Base-by-base conservation (phyloP, 2,888 invertebrate species). In the Orthosia gracilis region DNA sequence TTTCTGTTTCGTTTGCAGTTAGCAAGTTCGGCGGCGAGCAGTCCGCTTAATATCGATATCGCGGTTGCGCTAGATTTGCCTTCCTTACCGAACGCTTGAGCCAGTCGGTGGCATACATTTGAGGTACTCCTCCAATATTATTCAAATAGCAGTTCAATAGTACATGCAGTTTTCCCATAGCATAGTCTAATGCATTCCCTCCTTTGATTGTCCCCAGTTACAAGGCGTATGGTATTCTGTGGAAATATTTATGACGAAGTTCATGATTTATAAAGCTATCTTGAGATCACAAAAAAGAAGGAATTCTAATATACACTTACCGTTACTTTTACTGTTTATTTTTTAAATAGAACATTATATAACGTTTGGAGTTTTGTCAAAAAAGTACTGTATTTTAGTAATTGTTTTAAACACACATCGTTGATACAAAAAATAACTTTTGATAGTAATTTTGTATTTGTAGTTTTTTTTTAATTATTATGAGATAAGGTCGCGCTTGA, bases 1-100 rank as follows among this genome's bases (percentile, higher is more conserved):
- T 69, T 75, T 63, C 23, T 75, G 49, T 82, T 82, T 82, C 81
- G 59, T 84, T 82, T 76, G 73, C 84, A 83, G 85, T 84, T 81
- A 70, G 59, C 73, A 84, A 81, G 71, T 63, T 45, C 69, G 66
- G 68, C 73, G 63, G 68, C 59, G 65, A 55, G 77, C 73, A 84
- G 77, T 73, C 84, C 76, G 18, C 81, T 82, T 76, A 49, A 21
- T 70, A 67, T 84, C 81, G 58, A 76, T 72, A 54, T 84, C 15
- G 54, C 17, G 71, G 52, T 84, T 69, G 57, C n/a, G 47, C 54
- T 84, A 70, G 26, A 84, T 66, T 84, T 77, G 63, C 73, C 82
- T 74, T 77, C 84, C 66, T 73, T 72, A 69, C 81, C 69, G 78
- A 82, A 69, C 73, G 62, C 57, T 59, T 80, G 80, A 80, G 18